phyloP scores from a whole-genome alignment of 1,140 invertebrate species.

The Matsumurasca onukii region DNA sequence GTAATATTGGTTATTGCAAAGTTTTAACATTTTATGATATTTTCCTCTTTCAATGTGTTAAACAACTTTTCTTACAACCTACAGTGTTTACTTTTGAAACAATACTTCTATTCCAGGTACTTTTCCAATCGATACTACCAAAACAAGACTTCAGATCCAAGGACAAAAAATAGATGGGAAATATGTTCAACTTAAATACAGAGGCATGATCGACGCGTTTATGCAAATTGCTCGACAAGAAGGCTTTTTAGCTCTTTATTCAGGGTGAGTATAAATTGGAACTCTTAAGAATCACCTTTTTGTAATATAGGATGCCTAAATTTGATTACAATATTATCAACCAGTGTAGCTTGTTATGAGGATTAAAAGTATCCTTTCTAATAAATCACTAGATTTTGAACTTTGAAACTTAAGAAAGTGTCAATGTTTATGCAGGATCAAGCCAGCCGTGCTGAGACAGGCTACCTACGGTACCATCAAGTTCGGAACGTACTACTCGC shows the following conservation, averaged over 20 bases:
- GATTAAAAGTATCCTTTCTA: background rate
- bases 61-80: no score
- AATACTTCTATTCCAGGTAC: slow-evolving; percentile 77
- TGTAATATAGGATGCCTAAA: background rate
- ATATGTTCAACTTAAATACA: slow-evolving; percentile 76
- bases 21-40: no score
- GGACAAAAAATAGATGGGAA: slow-evolving; percentile 81
- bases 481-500: slow-evolving; percentile 92
- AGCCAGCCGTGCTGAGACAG: slow-evolving; percentile 87
- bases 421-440: slow-evolving; percentile 63
- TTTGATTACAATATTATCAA: background rate
- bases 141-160: slow-evolving; percentile 94
- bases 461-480: slow-evolving; percentile 96
- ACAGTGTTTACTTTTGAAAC: no score
- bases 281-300: background rate
- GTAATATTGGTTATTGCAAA: no score
- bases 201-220: slow-evolving; percentile 90
- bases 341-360: background rate
- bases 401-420: background rate
- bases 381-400: background rate
- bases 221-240: slow-evolving; percentile 79
- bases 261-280: slow-evolving; percentile 62
- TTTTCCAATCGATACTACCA: slow-evolving; percentile 96
- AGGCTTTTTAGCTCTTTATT: slow-evolving; percentile 76
- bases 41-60: no score